A percentile compares a stretch with the other conserved stretches of the same genome.
phyloP scores from a whole-genome alignment of 2,888 invertebrate species.

The Callosobruchus maculatus region DNA sequence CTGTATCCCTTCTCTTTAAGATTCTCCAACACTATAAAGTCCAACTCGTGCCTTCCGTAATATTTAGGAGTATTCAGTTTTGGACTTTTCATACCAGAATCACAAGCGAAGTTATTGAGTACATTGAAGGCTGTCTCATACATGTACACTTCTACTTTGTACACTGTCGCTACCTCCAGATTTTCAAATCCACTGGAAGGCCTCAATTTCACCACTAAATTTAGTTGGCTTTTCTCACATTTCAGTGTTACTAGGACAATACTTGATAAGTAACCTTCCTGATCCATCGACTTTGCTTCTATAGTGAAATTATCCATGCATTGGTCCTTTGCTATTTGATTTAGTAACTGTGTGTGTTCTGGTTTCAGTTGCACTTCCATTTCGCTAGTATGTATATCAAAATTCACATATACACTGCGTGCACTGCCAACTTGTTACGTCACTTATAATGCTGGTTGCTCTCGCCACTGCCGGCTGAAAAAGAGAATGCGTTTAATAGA shows the following conservation, averaged over 20 bases:
- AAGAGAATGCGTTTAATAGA: background rate
- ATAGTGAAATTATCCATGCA: conserved; percentile 1
- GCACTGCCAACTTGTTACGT: background rate
- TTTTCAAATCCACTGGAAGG: conserved; percentile 24
- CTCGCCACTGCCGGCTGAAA: background rate
- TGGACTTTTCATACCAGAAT: conserved; percentile 8
- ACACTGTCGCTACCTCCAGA: conserved; percentile 21
- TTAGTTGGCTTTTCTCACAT: conserved; percentile 4
- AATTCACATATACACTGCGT: background rate
- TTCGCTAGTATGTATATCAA: background rate
- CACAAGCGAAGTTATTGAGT: conserved; percentile 30
- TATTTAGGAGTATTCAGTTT: conserved; percentile 9
- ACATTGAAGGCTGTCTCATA: conserved; percentile 28
- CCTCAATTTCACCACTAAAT: conserved; percentile 35
- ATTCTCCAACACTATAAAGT: conserved; percentile 33
- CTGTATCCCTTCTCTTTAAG: conserved; percentile 27
- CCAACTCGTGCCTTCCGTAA: conserved; percentile 12
- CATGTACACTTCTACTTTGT: conserved; percentile 29
- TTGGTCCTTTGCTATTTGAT: conserved; percentile 9
- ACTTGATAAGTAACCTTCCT: conserved; percentile 25
- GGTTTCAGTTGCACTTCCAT: background rate
- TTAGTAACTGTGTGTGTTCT: conserved; percentile 1
- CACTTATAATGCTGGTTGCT: background rate
- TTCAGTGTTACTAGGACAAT: conserved; percentile 21
- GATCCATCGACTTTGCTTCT: conserved; percentile 10